Evolutionary conservation across 2,113 vertebrate genomes (phyloP), one percentile per base, ranked within the genome.

Genomic region (Galbula dea): DNA sequence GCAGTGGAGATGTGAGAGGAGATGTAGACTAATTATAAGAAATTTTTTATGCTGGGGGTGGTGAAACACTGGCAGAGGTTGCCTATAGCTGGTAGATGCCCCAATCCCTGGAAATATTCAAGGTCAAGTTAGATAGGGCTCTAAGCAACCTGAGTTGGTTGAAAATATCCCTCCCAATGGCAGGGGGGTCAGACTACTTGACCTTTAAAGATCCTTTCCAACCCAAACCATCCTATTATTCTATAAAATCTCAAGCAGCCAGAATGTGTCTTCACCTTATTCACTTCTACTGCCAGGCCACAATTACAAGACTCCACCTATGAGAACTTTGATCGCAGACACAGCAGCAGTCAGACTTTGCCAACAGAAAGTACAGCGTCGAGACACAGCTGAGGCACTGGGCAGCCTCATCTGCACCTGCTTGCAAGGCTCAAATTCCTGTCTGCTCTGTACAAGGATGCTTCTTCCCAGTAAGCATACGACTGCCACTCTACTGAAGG

Each of bases 291-390:
- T 49, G 51, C 29, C 97, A 98, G 98, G 94, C 49, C 93, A 29
- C 97, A 96, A 65, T 76, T 36, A 37, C 97, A 94, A 20, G 97
- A 98, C 43, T 98, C 97, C 66, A 97, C 94, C 63, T 98, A 98
- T 1, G 97, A 98, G 95, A 98, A 98, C 49, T 88, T 95, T 43
- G 96, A 72, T 63, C 96, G 83, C 75, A 81, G 94, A 24, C 86
- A 76, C 5, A 24, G 93, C 1, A 2, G 74, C 39, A 21, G 55
- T 58, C 93, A 78, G 55, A 36, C 52, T 62, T 41, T 73, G 77
- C 61, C 90, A 0, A 6, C 57, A 2, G 65, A 49, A 59, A 54
- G 26, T 65, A 27, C 37, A 37, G 45, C 5, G 1, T 58, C 34
- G 0, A 20, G 75, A 9, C 11, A 4, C 51, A 77, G 65, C 51